Evolutionary conservation across 2,797 vertebrate species (phyloP).

Genomic region (Manis crassicaudata): DNA sequence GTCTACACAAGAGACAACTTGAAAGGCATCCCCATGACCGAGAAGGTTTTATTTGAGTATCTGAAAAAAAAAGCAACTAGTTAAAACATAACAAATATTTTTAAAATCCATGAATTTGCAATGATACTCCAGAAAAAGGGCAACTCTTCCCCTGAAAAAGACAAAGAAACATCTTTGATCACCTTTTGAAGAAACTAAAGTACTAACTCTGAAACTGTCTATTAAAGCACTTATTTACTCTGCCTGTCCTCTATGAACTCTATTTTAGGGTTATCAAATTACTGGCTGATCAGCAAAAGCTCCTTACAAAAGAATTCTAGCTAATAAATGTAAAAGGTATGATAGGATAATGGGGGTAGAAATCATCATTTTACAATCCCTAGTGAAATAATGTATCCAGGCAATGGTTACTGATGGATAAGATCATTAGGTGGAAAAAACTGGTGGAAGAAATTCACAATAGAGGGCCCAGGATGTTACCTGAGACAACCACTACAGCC

Average conservation of each 20-base stretch:
- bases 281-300: not conserved
- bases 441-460: not conserved
- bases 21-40: not conserved
- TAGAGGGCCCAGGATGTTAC: not conserved
- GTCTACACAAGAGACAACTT: not conserved
- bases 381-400: not conserved
- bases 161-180: not conserved
- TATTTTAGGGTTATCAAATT: not conserved
- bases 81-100: not conserved
- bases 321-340: not conserved
- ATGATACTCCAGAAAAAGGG: not conserved
- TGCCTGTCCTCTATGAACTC: not conserved
- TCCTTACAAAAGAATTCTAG: not conserved
- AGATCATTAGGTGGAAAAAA: not conserved
- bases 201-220: not conserved
- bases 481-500: not conserved
- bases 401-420: not conserved
- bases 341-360: not conserved
- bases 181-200: slow-evolving; percentile 13
- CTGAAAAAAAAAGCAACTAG: not conserved
- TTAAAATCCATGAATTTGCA: not conserved
- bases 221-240: not conserved
- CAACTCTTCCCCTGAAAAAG: not conserved
- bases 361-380: not conserved
- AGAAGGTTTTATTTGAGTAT: not conserved